Evolutionary conservation across 2,888 invertebrate species (phyloP).

Genomic region (Apodemia hepburni): DNA sequence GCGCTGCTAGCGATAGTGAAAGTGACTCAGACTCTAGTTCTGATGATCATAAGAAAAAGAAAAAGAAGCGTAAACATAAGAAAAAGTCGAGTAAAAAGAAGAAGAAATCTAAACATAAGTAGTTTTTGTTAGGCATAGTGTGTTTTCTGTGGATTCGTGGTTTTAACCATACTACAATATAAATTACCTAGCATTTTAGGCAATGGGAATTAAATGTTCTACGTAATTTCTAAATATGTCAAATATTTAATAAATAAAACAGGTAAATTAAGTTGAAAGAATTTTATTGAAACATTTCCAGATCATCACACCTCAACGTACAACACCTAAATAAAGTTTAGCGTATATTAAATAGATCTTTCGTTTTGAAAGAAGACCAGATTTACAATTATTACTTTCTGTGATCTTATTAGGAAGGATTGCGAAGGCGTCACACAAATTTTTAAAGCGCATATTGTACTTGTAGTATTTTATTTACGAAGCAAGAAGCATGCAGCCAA

Average conservation of each 20-base stretch:
- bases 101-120: conserved; percentile 83
- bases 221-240: conserved; percentile 32
- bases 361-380: no score
- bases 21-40: conserved; percentile 84
- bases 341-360: no score
- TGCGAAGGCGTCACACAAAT: no score
- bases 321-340: neutral
- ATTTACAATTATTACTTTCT: no score
- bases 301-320: neutral
- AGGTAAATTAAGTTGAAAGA: neutral
- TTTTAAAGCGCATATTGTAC: no score
- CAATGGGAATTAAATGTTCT: conserved; percentile 34
- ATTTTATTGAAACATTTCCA: conserved; percentile 2
- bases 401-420: no score
- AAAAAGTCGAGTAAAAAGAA: conserved; percentile 86
- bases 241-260: conserved; percentile 28
- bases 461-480: no score
- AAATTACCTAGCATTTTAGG: conserved; percentile 30
- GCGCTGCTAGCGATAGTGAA: conserved; percentile 81
- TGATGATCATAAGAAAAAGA: conserved; percentile 83
- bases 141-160: conserved; percentile 30
- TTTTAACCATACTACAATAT: conserved; percentile 24
- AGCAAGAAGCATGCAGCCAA: no score
- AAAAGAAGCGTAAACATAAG: conserved; percentile 85
- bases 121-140: conserved; percentile 36